Base-by-base conservation (phyloP, 2,113 vertebrate genomes). In the Oreotrochilus melanogaster region DNA sequence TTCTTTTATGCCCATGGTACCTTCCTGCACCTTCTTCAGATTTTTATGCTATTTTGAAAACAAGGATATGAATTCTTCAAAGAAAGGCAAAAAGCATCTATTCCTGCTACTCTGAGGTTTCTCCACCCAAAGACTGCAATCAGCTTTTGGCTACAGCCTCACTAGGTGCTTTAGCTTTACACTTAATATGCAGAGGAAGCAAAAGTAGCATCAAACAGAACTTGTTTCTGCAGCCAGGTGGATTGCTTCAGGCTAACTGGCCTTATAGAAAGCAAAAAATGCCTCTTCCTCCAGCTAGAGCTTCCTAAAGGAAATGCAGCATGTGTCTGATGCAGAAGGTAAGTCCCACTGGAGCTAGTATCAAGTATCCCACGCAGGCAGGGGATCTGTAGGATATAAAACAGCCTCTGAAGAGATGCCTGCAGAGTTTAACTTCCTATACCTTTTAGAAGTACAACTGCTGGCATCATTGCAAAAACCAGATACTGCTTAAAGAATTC, bases 31-130 rank as follows among this genome's bases (percentile, higher is more conserved):
- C 22, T 76, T 90, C n/a, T 71, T 76, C 24, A 43, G 16, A 11
- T 89, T 83, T 86, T 60, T 2, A 70, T 60, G 18, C 51, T 89
- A 23, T 80, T 86, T 94, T 88, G 56, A 47, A 93, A 95, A 73
- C 19, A 73, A 43, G 35, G 30, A 74, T 16, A 70, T 24, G 82
- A 76, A 64, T 62, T 58, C 56, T 66, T 73, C 31, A 66, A 86
- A 88, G 67, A 72, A 72, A 94, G 47, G 8, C 31, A 76, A 65
- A 89, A 92, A 7, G 0, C 12, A 47, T 28, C 39, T 43, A 1
- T 27, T 85, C 71, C 73, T 86, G 60, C 37, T 67, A 23, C 24
- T 22, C 14, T 30, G 10, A 35, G n/a, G 67, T 53, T 88, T 78
- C 27, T 19, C 53, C 10, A 74, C 6, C 6, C 35, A 51, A 30